Base-by-base conservation (phyloP, 2,797 vertebrate species). In the Alcedo atthis region DNA sequence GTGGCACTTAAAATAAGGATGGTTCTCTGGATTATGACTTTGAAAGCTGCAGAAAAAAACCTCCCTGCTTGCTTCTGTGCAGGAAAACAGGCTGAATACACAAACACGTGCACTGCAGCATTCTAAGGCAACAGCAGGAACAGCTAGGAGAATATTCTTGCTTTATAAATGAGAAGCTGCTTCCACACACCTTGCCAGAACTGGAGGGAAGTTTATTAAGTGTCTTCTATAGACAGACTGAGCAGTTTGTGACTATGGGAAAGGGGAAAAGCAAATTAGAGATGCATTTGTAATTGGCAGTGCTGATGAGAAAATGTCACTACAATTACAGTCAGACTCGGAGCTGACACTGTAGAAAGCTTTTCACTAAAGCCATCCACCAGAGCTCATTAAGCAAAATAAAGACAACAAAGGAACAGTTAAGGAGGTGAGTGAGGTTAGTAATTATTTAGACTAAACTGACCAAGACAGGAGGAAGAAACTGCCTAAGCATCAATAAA, bases 351-450 rank as follows among this genome's bases (percentile, higher is more conserved):
- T 81, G 55, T 7, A 79, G 63, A 93, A 87, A 91, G 77, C 80
- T 91, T 83, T 95, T 93, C 91, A 81, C 45, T 33, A 51, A 70
- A 49, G 51, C 86, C 92, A 93, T 74, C 59, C 84, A 91, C 46
- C 3, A 17, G 24, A 88, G 57, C 74, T 94, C 74, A 49, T 92
- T 74, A 93, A 73, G 80, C 8, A 70, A 94, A 92, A 87, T 33
- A 80, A 42, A 85, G 45, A 87, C n/a, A 91, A 86, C 59, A 90
- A 79, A 73, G 24, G 21, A 84, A 68, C 30, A 64, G 71, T 30
- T 78, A 87, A 77, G 79, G 73, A 92, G 14, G 9, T 24, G 61
- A 77, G 30, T 54, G 75, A 85, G 89, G 49, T 8, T 57, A 35
- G 46, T 43, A 67, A 89, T 88, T 91, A 67, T 85, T 81, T 73